Conservation (phyloP, 2,888 invertebrate species). For the Mongoloraphidia duomilia region DNA sequence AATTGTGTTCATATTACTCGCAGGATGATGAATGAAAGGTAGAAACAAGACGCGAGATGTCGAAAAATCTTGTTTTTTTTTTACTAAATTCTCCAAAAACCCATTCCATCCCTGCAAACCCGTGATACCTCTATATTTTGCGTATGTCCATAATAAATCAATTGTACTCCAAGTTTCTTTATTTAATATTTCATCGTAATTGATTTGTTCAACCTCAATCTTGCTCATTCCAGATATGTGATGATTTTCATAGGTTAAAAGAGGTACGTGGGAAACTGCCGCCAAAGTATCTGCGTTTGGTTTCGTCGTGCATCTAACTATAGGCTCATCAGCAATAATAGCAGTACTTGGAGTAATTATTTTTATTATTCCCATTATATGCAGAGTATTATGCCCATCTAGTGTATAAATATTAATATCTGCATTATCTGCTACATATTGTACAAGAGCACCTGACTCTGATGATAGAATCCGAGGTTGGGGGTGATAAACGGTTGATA, state of each 20-base stretch:
- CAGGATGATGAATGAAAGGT: not conserved
- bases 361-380: not conserved
- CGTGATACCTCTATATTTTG: not conserved
- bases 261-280: not conserved
- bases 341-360: conserved; percentile 4
- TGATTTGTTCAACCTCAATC: not conserved
- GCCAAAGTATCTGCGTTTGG: conserved; percentile 6
- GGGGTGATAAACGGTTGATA: not conserved
- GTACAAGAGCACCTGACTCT: not conserved
- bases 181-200: not conserved
- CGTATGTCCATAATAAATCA: not conserved
- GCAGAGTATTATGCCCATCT: not conserved
- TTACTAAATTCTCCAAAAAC: no score
- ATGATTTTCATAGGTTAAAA: not conserved
- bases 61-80: no score
- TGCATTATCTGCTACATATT: not conserved
- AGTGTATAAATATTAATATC: conserved; percentile 11
- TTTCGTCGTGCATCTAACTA: conserved; percentile 16
- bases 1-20: not conserved
- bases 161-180: not conserved
- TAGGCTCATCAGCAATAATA: conserved; percentile 11
- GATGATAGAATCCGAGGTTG: not conserved
- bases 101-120: no score
- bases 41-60: not conserved
- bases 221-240: not conserved